phyloP scores from a whole-genome alignment of 1,140 invertebrate species.

The Hyles vespertilio region DNA sequence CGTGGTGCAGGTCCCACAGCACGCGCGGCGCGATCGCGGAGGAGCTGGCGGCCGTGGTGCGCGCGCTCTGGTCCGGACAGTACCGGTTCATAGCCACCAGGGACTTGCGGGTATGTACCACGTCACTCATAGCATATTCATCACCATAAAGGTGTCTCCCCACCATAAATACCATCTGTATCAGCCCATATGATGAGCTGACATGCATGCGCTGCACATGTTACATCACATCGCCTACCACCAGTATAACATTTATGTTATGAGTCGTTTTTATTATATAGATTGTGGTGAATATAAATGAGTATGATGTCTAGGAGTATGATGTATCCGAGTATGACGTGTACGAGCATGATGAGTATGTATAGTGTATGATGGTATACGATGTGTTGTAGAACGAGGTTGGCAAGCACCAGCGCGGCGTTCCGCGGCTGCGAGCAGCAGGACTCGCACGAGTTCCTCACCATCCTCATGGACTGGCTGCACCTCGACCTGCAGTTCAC shows the following conservation, averaged over 20 bases:
- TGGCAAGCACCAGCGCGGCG: slow-evolving; percentile 83
- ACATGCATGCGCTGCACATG: too few relatives aligned
- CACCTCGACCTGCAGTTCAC: slow-evolving; percentile 87
- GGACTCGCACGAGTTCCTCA: slow-evolving; percentile 96
- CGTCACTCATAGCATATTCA: background rate
- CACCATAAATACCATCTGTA: too few relatives aligned
- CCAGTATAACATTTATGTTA: too few relatives aligned
- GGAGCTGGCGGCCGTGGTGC: slow-evolving; percentile 85
- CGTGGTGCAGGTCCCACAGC: slow-evolving; percentile 51
- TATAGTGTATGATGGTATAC: background rate
- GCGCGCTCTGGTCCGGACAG: slow-evolving; percentile 84
- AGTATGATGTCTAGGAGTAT: too few relatives aligned
- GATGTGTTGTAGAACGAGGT: slow-evolving; percentile 78
- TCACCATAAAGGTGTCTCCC: too few relatives aligned
- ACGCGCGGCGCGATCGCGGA: slow-evolving; percentile 82
- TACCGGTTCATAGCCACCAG: slow-evolving; percentile 86
- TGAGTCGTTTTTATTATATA: too few relatives aligned
- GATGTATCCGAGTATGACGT: too few relatives aligned
- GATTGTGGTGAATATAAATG: too few relatives aligned
- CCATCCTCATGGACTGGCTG: slow-evolving; percentile 92
- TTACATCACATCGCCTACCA: too few relatives aligned
- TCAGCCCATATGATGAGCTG: too few relatives aligned
- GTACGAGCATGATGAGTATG: too few relatives aligned
- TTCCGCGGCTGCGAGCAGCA: slow-evolving; percentile 93
- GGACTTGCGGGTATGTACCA: slow-evolving; percentile 82